Conservation (phyloP, 2,113 vertebrate genomes). For the Osmerus eperlanus region DNA sequence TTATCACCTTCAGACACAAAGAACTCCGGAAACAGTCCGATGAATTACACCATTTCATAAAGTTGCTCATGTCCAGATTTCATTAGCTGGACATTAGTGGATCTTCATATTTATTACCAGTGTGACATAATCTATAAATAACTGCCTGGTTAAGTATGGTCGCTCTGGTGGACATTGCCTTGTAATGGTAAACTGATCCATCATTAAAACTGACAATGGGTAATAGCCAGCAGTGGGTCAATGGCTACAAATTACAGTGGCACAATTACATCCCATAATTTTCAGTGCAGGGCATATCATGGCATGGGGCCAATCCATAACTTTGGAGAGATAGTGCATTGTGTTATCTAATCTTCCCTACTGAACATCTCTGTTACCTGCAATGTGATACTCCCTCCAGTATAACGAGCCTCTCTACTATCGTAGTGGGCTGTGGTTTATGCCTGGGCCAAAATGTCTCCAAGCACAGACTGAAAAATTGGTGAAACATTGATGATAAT, state of each 20-base stretch:
- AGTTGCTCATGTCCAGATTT: constrained; percentile 98
- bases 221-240: constrained; percentile 92
- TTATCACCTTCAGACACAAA: constrained; percentile 57
- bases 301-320: neutral
- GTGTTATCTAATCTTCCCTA: too few species aligned
- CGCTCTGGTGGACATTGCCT: constrained; percentile 80
- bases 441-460: too few species aligned
- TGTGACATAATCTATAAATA: constrained; percentile 99
- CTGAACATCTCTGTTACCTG: too few species aligned
- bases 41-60: constrained; percentile 99
- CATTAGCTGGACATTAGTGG: constrained; percentile 98
- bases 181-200: constrained; percentile 93
- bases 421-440: too few species aligned
- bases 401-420: too few species aligned
- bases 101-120: constrained; percentile 97
- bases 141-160: constrained; percentile 85
- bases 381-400: too few species aligned
- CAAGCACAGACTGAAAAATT: too few species aligned
- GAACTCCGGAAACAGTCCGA: constrained; percentile 79
- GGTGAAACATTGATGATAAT: too few species aligned
- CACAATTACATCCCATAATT: constrained; percentile 91
- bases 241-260: constrained; percentile 91
- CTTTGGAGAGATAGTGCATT: neutral
- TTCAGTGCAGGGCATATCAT: constrained; percentile 60
- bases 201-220: constrained; percentile 95